A percentile compares a stretch with the other conserved stretches of the same genome.
Conservation (phyloP, 2,113 vertebrate species). For the Parus major region DNA sequence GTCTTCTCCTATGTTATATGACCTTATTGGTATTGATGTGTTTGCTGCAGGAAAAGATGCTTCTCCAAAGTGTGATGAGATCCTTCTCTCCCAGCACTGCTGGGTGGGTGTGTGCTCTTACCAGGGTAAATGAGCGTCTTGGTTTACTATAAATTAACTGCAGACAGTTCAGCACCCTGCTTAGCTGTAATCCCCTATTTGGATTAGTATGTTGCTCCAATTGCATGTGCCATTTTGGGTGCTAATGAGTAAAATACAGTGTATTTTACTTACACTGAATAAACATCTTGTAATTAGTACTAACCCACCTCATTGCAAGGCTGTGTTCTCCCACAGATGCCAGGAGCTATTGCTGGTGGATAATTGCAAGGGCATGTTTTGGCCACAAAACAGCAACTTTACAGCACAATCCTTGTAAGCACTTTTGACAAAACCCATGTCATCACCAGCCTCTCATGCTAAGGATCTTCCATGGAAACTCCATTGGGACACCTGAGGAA, state of each 20-base stretch:
- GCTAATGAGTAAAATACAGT: slow-evolving; percentile 23
- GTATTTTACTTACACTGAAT: slow-evolving; percentile 3
- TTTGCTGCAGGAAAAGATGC: background rate
- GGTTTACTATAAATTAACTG: slow-evolving; percentile 14
- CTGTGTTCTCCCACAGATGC: background rate
- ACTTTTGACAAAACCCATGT: background rate
- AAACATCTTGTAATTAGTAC: slow-evolving; percentile 9
- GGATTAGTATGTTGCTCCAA: background rate
- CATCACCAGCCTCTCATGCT: background rate
- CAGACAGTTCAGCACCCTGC: background rate
- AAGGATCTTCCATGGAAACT: background rate
- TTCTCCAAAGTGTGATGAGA: background rate
- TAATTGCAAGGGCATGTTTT: background rate
- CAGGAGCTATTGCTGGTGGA: background rate
- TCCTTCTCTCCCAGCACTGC: background rate
- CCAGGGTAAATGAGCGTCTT: background rate
- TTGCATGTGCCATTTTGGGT: slow-evolving; percentile 13
- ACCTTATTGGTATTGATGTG: background rate
- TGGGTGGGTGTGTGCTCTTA: background rate
- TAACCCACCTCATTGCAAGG: background rate
- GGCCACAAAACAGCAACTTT: background rate
- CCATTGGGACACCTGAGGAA: background rate
- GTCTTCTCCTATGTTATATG: background rate
- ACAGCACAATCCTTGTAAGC: background rate
- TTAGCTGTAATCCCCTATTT: slow-evolving; percentile 10